A percentile compares a stretch with the other conserved stretches of the same genome.
Conservation (phyloP, 2,113 vertebrate species). For the rabbit (Oryctolagus cuniculus) region DNA sequence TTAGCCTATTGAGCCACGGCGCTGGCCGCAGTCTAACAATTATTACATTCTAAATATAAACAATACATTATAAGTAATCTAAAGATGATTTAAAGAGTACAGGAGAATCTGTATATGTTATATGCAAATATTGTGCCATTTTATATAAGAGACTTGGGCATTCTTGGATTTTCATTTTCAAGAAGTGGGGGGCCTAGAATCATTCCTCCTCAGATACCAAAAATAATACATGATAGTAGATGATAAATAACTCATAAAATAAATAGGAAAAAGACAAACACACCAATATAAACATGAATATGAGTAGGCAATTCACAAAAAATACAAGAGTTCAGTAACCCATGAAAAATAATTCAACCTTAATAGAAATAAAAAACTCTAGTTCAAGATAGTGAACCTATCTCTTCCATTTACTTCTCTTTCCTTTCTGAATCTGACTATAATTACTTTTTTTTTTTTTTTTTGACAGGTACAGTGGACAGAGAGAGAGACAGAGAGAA, state of each 20-base stretch:
- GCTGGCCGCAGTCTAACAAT: neutral
- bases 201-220: neutral
- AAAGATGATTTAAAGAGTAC: neutral
- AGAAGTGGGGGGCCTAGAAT: neutral
- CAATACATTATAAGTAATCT: neutral
- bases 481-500: neutral
- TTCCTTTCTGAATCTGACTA: neutral
- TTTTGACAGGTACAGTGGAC: too few relatives aligned
- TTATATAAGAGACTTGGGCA: neutral
- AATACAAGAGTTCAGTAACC: neutral
- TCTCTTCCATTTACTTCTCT: neutral
- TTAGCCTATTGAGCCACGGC: too few relatives aligned
- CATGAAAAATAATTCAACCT: neutral
- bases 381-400: neutral
- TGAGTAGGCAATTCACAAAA: neutral
- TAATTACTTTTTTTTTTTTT: neutral
- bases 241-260: neutral
- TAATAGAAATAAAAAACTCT: neutral
- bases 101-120: neutral
- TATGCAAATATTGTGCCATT: neutral
- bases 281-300: neutral
- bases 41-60: neutral
- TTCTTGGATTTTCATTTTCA: neutral
- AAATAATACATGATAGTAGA: neutral
- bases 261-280: conserved; percentile 1